A percentile compares a stretch with the other conserved stretches of the same genome.
These are phyloP conservation scores for Leptinotarsa texana DNA, from an alignment of 1,140 invertebrate genomes.

Conservation along the genomic window DNA sequence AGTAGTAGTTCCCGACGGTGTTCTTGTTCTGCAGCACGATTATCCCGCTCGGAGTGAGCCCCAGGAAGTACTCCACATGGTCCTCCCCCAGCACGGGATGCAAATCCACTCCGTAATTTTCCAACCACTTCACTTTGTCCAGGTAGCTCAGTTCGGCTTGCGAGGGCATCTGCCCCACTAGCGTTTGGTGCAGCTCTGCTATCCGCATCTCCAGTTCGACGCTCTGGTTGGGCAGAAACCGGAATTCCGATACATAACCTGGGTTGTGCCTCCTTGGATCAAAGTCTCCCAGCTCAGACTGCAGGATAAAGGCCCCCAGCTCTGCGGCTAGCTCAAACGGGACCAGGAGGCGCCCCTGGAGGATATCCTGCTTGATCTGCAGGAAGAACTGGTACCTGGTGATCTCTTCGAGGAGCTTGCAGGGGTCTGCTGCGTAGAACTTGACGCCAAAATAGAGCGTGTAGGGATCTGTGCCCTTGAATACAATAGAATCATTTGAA, in stretches of 20 bases:
- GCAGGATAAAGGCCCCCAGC: constrained; percentile 89
- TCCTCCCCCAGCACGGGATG: constrained; percentile 96
- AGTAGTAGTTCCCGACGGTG: constrained; percentile 99
- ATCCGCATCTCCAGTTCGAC: constrained; percentile 87
- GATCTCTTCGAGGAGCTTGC: constrained; percentile 92
- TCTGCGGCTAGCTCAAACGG: constrained; percentile 88
- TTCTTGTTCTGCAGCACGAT: constrained; percentile 93
- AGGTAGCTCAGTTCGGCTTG: constrained; percentile 92
- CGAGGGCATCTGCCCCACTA: constrained; percentile 82
- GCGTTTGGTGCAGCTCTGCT: constrained; percentile 84
- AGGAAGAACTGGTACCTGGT: constrained; percentile 97
- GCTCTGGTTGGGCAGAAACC: constrained; percentile 91
- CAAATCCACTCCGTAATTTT: constrained; percentile 98
- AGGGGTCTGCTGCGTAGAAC: constrained; percentile 97
- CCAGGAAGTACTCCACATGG: constrained; percentile 94
- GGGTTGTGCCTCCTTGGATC: constrained; percentile 85
- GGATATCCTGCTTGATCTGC: constrained; percentile 93
- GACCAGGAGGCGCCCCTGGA: constrained; percentile 86
- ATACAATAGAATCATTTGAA: too few species aligned
- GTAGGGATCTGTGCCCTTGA: constrained; percentile 70
- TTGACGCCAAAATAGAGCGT: constrained; percentile 98
- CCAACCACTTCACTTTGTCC: constrained; percentile 93
- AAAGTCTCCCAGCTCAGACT: constrained; percentile 98
- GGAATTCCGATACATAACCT: constrained; percentile 96
- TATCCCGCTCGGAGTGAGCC: constrained; percentile 95